Base-by-base conservation (phyloP, 2,797 vertebrate species). In the Astyanax mexicanus region DNA sequence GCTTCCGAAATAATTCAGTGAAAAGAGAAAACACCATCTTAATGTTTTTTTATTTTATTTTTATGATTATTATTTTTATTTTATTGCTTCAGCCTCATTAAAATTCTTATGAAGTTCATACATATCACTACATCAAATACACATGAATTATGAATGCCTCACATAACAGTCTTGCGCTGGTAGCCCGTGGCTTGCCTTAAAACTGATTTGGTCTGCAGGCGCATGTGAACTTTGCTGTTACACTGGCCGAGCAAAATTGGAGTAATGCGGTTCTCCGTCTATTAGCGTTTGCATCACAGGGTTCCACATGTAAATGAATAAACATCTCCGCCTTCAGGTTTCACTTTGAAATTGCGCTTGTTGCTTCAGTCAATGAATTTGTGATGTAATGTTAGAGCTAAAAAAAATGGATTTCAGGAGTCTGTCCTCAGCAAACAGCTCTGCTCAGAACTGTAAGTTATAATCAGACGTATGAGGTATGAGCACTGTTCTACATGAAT, bases 101-200 rank as follows among this genome's bases (percentile, higher is more conserved):
- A 94, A 92, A 94, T 93, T 93, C 93, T 82, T 93, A 90, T 84
- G 91, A 94, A 90, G 92, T 92, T 89, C 92, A 86, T 90, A 92
- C 91, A 93, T 92, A 94, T 94, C 92, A 93, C 93, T 88, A 93
- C 91, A 94, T 94, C 92, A 93, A 92, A 92, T 93, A 86, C 90
- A 90, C 91, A 94, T 94, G 91, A 93, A 94, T 94, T 92, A 94
- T 94, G 90, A 94, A 94, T 94, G 90, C 92, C 89, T 92, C 86
- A 89, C 89, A 92, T 87, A 91, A 89, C 90, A 90, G 88, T 89
- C 85, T 90, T 91, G 90, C 86, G 86, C 87, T 90, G 84, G 88
- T 93, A 92, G 92, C 91, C 93, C 87, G 85, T 87, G 92, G 92
- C 90, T 92, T 92, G 89, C 90, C 89, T 91, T 87, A 87, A 91